Conservation (phyloP, 2,888 invertebrate species). For the Eremobia ochroleuca region DNA sequence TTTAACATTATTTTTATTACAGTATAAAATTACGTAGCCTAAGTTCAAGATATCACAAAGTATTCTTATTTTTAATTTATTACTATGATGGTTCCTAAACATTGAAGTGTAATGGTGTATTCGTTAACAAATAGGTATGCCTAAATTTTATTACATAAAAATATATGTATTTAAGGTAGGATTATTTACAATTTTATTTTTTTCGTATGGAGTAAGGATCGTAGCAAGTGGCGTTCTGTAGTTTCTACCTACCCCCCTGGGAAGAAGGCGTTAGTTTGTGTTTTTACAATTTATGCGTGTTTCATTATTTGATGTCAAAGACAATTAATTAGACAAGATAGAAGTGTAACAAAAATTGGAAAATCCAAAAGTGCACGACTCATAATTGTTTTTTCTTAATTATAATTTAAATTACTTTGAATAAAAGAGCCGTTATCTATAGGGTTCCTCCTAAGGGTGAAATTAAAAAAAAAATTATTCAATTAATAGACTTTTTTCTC, state of each 20-base stretch:
- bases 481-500: too few relatives aligned
- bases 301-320: not conserved
- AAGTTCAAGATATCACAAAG: slow-evolving; percentile 49
- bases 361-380: too few relatives aligned
- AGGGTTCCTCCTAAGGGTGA: too few relatives aligned
- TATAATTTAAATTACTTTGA: too few relatives aligned
- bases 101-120: not conserved
- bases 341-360: too few relatives aligned
- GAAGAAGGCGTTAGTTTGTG: too few relatives aligned
- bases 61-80: slow-evolving; percentile 33
- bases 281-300: not conserved
- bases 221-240: not conserved
- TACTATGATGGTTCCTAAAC: slow-evolving; percentile 7
- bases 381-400: too few relatives aligned
- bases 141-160: not conserved
- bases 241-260: not conserved
- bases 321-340: not conserved
- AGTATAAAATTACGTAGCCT: slow-evolving; percentile 49
- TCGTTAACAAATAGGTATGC: not conserved
- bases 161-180: not conserved
- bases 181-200: slow-evolving; percentile 19
- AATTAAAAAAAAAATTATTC: too few relatives aligned
- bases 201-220: not conserved
- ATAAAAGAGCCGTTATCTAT: too few relatives aligned
- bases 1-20: slow-evolving; percentile 23